Percentiles rank a stretch among this genome's conserved stretches.
Evolutionary conservation across 2,888 invertebrate species (phyloP).

Genomic region (Calliphora vomitoria): DNA sequence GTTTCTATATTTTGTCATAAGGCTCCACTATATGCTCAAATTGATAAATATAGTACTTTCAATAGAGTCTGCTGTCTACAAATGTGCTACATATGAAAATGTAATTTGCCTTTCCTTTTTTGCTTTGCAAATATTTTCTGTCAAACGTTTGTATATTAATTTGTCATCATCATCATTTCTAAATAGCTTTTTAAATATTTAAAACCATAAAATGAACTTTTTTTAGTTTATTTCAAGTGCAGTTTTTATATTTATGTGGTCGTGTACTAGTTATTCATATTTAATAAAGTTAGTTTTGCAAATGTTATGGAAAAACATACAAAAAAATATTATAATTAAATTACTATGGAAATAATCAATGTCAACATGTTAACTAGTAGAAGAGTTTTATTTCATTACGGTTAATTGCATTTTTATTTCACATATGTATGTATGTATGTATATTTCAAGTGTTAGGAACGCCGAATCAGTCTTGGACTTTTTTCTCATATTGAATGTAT

Average conservation of each 20-base stretch:
- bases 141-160: slow-evolving; percentile 16
- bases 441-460: no score
- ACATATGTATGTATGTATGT: no score
- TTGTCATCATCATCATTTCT: background rate
- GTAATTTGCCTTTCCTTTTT: background rate
- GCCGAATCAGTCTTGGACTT: no score
- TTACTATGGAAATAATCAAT: no score
- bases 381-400: no score
- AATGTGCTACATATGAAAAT: background rate
- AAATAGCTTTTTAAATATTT: background rate
- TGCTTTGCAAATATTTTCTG: slow-evolving; percentile 14
- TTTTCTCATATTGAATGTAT: no score
- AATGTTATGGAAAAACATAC: background rate
- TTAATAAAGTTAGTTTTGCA: background rate
- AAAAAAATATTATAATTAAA: background rate
- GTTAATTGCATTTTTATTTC: no score
- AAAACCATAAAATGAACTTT: background rate
- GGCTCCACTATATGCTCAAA: no score
- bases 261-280: background rate
- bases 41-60: background rate
- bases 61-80: no score
- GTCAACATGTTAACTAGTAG: no score
- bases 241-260: background rate
- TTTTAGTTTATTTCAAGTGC: background rate
- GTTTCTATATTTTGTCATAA: no score